Base-by-base conservation (phyloP, 2,113 vertebrate species). In the Solea solea region DNA sequence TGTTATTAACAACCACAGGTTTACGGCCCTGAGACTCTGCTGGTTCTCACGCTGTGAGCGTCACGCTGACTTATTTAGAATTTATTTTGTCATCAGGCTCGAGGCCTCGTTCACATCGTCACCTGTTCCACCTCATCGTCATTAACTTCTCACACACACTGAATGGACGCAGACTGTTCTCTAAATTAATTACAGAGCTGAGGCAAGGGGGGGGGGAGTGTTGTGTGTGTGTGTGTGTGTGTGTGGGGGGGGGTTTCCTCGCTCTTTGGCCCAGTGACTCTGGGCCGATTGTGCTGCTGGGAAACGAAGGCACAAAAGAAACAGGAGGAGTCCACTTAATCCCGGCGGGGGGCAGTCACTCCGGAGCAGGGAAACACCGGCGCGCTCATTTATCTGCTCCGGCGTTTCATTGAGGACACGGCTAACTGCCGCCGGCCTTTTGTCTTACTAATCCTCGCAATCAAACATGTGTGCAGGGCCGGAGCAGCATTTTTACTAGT, bases 301-400 rank as follows among this genome's bases (percentile, higher is more conserved):
- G 91, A 90, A 89, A 88, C 64, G 60, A 74, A 55, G 65, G 77
- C 89, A 92, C 86, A 92, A 92, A 91, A 45, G 86, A 85, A 90
- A 80, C 87, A 86, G 88, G 88, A 82, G 89, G 89, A 80, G 89
- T 87, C 89, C 91, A 92, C 90, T 93, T 92, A 89, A 90, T 89
- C 81, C 86, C 53, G 62, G 74, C 62, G 55, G 85, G 74, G 78
- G 77, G 80, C 78, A 66, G 80, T 86, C 83, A 86, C 81, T 88
- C 74, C 60, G 44, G 80, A 86, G 85, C 82, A 56, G 79, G 58
- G 78, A 28, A 63, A 74, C 78, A 72, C 78, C 69, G 70, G 53
- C 50, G 11, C 27, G 53, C 69, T 80, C 80, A 74, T 86, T 86
- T 80, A 80, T 86, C 80, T 80, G 69, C 73, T 51, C 64, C 65